A percentile compares a stretch with the other conserved stretches of the same genome.
Conservation (phyloP, 2,797 vertebrate genomes). For the Alauda arvensis region DNA sequence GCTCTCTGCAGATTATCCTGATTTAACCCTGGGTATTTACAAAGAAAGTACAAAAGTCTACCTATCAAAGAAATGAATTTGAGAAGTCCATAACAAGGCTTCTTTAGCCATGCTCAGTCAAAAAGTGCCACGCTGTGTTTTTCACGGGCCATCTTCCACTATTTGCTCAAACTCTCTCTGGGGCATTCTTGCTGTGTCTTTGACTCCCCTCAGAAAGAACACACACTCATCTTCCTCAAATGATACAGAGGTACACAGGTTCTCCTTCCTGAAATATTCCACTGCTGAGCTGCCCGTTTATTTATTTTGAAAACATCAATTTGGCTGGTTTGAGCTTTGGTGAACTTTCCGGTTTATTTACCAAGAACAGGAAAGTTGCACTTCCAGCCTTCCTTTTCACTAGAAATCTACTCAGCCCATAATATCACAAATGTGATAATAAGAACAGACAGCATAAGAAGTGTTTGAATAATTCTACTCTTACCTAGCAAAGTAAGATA, state of each 20-base stretch:
- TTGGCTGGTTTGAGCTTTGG: background rate
- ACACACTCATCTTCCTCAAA: background rate
- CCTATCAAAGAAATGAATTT: background rate
- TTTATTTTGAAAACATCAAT: background rate
- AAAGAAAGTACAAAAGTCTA: background rate
- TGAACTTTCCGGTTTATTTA: background rate
- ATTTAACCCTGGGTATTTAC: background rate
- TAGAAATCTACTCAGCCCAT: background rate
- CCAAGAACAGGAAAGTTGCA: background rate
- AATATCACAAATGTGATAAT: background rate
- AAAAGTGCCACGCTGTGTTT: background rate
- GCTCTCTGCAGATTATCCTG: background rate
- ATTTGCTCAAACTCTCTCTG: background rate
- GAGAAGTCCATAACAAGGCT: background rate
- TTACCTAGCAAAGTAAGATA: background rate
- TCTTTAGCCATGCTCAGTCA: background rate
- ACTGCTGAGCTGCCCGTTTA: fast-evolving
- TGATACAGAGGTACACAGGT: background rate
- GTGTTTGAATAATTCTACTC: background rate
- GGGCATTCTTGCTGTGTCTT: background rate
- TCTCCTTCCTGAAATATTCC: background rate
- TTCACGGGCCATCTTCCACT: fast-evolving
- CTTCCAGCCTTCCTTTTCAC: background rate
- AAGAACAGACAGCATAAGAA: background rate
- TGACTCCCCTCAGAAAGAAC: background rate